Evolutionary conservation across 2,113 vertebrate species (phyloP), one percentile per base, ranked within the genome.

Genomic region (Desmodus rotundus): DNA sequence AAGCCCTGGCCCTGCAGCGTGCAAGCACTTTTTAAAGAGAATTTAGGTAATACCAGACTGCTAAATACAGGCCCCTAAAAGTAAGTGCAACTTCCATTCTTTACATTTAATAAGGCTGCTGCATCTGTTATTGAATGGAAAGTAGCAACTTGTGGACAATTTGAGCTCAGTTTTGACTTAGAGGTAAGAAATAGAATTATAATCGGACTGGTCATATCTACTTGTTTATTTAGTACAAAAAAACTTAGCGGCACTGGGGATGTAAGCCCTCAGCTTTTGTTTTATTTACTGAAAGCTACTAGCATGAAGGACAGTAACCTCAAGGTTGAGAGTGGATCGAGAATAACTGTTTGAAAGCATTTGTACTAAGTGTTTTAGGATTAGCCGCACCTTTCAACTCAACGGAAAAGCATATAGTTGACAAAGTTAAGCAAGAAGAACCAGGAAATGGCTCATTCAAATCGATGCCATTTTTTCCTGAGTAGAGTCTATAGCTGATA

Each of bases 1-100:
- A 98, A 97, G 97, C 92, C 91, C 96, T 93, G 93, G 92, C 65
- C 47, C 96, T 98, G 97, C 97, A 98, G 95, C 67, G 26, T 89
- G 84, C 93, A 93, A 95, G 95, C 98, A 86, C 94, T 98, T 98
- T 97, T 97, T 97, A 96, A 95, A 95, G 95, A 96, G 92, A 96
- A 95, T 83, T 97, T 97, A 97, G 96, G 92, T 96, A 95, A 97
- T 96, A 67, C 77, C 90, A 93, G 70, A 96, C 72, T 90, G 72
- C 92, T 97, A 96, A 97, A 91, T 93, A 96, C 89, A 97, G 83
- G 81, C 89, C 90, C 93, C 90, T 96, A 74, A 97, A 97, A 97
- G 77, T 96, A 97, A 98, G 96, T 96, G 92, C 95, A 96, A 94
- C 96, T 95, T 82, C 96, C 72, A 26, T 96, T 96, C 87, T 96